These are phyloP conservation scores for Conops quadrifasciatus DNA, from an alignment of 2,888 invertebrate species.

Conservation along the genomic window DNA sequence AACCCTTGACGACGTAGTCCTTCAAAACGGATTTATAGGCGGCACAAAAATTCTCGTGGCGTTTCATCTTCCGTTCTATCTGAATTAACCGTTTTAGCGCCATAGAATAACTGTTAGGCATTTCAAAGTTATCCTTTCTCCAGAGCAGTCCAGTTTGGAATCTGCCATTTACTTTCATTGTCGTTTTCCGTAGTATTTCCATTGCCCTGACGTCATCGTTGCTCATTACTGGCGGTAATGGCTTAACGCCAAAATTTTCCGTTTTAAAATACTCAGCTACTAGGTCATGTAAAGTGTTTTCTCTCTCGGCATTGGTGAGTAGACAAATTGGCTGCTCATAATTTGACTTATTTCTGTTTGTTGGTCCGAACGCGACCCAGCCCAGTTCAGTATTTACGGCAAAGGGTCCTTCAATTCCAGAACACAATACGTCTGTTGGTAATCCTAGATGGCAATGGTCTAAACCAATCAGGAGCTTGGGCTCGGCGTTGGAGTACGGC, in stretches of 20 bases:
- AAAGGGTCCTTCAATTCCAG: slow-evolving; percentile 24
- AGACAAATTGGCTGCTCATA: slow-evolving; percentile 10
- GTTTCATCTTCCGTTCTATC: slow-evolving; percentile 40
- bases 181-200: slow-evolving; percentile 18
- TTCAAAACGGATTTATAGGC: slow-evolving; percentile 36
- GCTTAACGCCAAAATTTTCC: slow-evolving; percentile 25
- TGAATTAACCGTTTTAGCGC: slow-evolving; percentile 31
- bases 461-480: slow-evolving; percentile 36
- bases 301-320: slow-evolving; percentile 20
- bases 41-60: slow-evolving; percentile 33
- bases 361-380: slow-evolving; percentile 33
- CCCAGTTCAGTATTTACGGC: slow-evolving; percentile 37
- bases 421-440: slow-evolving; percentile 23
- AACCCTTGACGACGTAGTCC: slow-evolving; percentile 33
- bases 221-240: background rate
- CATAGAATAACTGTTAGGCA: slow-evolving; percentile 36
- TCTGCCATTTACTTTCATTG: slow-evolving; percentile 23
- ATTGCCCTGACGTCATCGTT: background rate
- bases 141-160: slow-evolving; percentile 37
- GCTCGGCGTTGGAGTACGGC: slow-evolving; percentile 32
- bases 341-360: no score
- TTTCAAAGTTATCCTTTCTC: slow-evolving; percentile 31
- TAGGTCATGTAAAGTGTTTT: background rate
- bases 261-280: background rate
- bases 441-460: slow-evolving; percentile 38